A percentile compares a stretch with the other conserved stretches of the same genome.
These are phyloP conservation scores for Lamprologus tigripictilis DNA, from an alignment of 2,113 vertebrate genomes.

Conservation along the genomic window DNA sequence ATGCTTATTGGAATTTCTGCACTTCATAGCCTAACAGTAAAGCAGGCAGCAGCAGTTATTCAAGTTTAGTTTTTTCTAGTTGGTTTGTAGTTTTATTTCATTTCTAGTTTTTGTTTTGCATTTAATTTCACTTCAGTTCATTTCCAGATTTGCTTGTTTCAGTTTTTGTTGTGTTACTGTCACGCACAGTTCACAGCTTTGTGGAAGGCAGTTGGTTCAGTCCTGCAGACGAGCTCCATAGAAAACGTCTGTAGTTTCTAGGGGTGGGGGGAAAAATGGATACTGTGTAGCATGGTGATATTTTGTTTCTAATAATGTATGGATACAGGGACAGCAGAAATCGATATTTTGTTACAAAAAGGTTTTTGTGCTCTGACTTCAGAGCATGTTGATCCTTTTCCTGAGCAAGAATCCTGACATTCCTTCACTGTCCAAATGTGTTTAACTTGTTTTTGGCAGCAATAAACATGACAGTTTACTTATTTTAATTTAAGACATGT, in stretches of 20 bases:
- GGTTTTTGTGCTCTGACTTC: too few species aligned
- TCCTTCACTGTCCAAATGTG: too few species aligned
- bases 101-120: neutral
- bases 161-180: neutral
- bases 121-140: neutral
- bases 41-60: neutral
- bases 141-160: neutral
- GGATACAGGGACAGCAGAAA: fast-evolving
- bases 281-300: fast-evolving
- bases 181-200: neutral
- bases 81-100: neutral
- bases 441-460: too few species aligned
- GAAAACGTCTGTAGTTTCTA: neutral
- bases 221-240: neutral
- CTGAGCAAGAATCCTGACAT: too few species aligned
- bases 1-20: neutral
- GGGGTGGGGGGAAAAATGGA: fast-evolving
- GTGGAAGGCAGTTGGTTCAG: neutral
- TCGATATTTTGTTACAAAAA: fast-evolving
- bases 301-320: too few species aligned
- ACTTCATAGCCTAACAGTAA: neutral
- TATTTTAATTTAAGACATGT: too few species aligned
- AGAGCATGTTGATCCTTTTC: too few species aligned
- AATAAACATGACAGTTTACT: too few species aligned
- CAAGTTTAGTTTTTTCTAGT: neutral